Evolutionary conservation across 2,888 invertebrate genomes (phyloP).

Genomic region (Agonopterix arenella): DNA sequence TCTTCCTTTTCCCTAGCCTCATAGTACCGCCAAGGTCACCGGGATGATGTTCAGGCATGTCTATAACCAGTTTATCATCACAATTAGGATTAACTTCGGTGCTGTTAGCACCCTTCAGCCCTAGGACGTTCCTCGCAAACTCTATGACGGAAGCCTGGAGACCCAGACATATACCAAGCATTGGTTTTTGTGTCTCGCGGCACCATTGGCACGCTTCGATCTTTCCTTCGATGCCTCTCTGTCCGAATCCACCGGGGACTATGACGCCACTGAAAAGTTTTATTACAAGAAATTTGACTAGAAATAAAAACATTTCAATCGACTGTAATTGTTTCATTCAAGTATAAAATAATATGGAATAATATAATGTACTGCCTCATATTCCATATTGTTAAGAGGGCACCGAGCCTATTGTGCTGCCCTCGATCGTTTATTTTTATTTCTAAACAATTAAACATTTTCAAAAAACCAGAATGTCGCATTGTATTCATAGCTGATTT

Average conservation of each 20-base stretch:
- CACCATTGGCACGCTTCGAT: conserved; percentile 96
- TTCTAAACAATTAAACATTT: too few relatives aligned
- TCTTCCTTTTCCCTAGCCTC: conserved; percentile 95
- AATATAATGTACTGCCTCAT: too few relatives aligned
- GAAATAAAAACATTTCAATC: too few relatives aligned
- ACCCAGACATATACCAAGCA: conserved; percentile 98
- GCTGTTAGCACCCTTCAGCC: conserved; percentile 86
- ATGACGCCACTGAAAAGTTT: conserved; percentile 91
- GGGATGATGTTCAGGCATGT: conserved; percentile 99
- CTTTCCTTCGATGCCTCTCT: conserved; percentile 97
- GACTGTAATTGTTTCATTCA: too few relatives aligned
- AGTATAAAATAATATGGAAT: too few relatives aligned
- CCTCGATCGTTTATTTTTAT: too few relatives aligned
- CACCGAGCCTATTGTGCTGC: too few relatives aligned
- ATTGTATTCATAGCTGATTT: too few relatives aligned
- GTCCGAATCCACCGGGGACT: conserved; percentile 98
- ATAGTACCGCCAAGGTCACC: conserved; percentile 98
- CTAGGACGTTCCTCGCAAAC: conserved; percentile 91
- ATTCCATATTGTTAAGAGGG: too few relatives aligned
- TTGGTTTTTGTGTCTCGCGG: conserved; percentile 91
- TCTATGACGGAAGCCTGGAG: conserved; percentile 98
- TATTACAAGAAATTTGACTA: background rate
- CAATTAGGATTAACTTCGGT: conserved; percentile 89
- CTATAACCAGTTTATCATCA: conserved; percentile 90
- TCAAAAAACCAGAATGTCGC: too few relatives aligned